A percentile compares a stretch with the other conserved stretches of the same genome.
Conservation (phyloP, 1,140 invertebrate genomes). For the Cecropterus lyciades region DNA sequence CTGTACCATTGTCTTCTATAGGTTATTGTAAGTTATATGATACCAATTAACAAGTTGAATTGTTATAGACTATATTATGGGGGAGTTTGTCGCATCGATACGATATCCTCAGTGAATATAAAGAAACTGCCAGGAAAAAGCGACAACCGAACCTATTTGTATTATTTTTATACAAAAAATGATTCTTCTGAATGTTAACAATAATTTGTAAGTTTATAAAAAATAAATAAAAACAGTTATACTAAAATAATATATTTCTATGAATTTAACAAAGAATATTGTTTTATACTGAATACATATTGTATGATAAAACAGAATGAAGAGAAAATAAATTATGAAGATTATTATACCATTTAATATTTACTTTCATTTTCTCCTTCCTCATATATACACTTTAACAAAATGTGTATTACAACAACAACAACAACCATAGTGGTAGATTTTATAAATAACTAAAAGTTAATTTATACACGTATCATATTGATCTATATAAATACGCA, state of each 20-base stretch:
- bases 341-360: constrained; percentile 80
- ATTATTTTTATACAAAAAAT: constrained; percentile 82
- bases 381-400: neutral
- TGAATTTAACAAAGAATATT: constrained; percentile 83
- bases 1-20: constrained; percentile 82
- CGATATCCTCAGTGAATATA: constrained; percentile 33
- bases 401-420: no score
- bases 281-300: constrained; percentile 83
- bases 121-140: constrained; percentile 37
- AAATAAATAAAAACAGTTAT: constrained; percentile 76
- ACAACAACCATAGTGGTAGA: no score
- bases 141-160: constrained; percentile 63
- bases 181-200: constrained; percentile 82
- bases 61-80: constrained; percentile 75
- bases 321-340: constrained; percentile 82
- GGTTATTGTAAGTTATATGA: constrained; percentile 78
- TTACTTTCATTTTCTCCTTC: constrained; percentile 56
- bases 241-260: constrained; percentile 84
- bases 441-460: no score
- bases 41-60: constrained; percentile 82
- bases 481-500: no score
- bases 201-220: constrained; percentile 83
- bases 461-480: no score
- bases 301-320: constrained; percentile 74
- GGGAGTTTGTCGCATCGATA: constrained; percentile 47